Percentiles rank a stretch among this genome's conserved stretches.
Conservation (phyloP, 2,888 invertebrate genomes). For the Ommatoiulus sabulosus region DNA sequence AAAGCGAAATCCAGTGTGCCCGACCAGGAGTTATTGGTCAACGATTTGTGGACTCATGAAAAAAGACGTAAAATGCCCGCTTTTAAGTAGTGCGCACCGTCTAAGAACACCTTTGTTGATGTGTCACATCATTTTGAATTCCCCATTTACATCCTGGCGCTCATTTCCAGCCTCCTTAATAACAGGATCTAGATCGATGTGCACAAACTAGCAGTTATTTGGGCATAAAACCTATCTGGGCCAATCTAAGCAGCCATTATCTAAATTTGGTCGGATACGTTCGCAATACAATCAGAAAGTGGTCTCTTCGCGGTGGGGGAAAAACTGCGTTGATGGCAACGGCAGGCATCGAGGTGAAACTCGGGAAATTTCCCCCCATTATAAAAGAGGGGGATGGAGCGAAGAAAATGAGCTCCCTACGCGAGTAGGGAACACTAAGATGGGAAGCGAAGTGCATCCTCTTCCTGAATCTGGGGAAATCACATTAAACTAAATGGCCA, state of each 20-base stretch:
- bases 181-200: slow-evolving; percentile 23
- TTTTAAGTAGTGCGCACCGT: background rate
- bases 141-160: slow-evolving; percentile 8
- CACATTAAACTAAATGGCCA: slow-evolving; percentile 27
- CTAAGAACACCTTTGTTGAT: slow-evolving; percentile 17
- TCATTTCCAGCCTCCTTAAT: slow-evolving; percentile 20
- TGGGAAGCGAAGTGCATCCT: slow-evolving; percentile 34
- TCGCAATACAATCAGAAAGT: slow-evolving; percentile 27
- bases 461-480: slow-evolving; percentile 19
- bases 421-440: slow-evolving; percentile 13
- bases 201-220: slow-evolving; percentile 27
- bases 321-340: background rate
- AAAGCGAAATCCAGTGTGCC: background rate
- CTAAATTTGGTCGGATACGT: slow-evolving; percentile 34
- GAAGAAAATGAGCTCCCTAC: background rate
- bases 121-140: slow-evolving; percentile 26
- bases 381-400: background rate
- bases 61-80: slow-evolving; percentile 1
- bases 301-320: slow-evolving; percentile 16
- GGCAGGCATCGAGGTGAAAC: slow-evolving; percentile 34
- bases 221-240: slow-evolving; percentile 34
- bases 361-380: slow-evolving; percentile 23
- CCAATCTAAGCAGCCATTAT: slow-evolving; percentile 34
- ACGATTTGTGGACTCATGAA: slow-evolving; percentile 27
- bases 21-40: slow-evolving; percentile 34